Conservation (phyloP, 2,113 vertebrate genomes). For the Dipodomys spectabilis region DNA sequence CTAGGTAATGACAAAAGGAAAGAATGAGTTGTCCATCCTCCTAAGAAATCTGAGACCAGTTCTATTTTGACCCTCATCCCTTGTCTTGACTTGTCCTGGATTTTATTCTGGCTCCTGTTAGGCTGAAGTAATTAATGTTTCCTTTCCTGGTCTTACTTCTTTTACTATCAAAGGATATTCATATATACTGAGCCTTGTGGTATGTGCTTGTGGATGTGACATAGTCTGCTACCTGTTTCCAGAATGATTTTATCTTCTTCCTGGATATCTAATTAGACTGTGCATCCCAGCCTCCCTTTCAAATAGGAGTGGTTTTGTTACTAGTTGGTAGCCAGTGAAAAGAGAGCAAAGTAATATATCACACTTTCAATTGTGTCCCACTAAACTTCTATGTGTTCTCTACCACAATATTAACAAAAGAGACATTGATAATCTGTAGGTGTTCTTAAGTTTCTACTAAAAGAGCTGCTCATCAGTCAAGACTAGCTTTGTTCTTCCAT, state of each 20-base stretch:
- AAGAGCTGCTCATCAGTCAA: neutral
- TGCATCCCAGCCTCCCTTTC: neutral
- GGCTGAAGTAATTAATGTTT: neutral
- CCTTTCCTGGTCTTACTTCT: neutral
- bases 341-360: neutral
- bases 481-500: neutral
- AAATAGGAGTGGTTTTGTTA: neutral
- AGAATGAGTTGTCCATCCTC: neutral
- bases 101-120: neutral
- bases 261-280: neutral
- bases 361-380: neutral
- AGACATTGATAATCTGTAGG: neutral
- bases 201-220: neutral
- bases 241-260: neutral
- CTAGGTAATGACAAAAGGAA: neutral
- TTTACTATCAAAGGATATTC: slow-evolving; percentile 9
- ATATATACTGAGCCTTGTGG: neutral
- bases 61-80: neutral
- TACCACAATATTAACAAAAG: neutral
- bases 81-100: neutral
- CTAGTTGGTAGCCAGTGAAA: slow-evolving; percentile 1
- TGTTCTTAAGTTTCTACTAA: neutral
- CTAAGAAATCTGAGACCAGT: neutral
- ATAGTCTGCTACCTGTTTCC: neutral
- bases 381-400: neutral